Percentiles rank a stretch among this genome's conserved stretches.
These are phyloP conservation scores for Oreonectes daqikongensis DNA, from an alignment of 2,797 vertebrate species.

Conservation along the genomic window DNA sequence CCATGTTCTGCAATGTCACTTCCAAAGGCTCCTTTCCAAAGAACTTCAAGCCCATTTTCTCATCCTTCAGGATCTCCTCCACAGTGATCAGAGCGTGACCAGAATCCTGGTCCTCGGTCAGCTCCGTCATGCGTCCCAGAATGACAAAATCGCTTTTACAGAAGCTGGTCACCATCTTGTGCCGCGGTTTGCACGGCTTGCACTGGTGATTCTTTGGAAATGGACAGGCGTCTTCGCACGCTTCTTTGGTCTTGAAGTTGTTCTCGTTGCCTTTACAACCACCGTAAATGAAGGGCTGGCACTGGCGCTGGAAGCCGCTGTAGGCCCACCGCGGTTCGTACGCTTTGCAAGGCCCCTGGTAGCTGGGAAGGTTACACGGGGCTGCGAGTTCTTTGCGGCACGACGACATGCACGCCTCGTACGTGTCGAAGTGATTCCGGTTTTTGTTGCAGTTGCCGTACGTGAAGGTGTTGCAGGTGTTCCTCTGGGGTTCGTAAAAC, in stretches of 20 bases:
- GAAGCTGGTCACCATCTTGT: conserved; percentile 95
- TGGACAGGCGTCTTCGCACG: conserved; percentile 91
- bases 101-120: conserved; percentile 86
- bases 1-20: conserved; percentile 91
- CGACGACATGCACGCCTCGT: conserved; percentile 86
- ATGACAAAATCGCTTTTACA: conserved; percentile 95
- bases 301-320: conserved; percentile 81
- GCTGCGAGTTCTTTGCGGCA: conserved; percentile 86
- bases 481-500: conserved; percentile 89
- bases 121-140: conserved; percentile 86
- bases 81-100: conserved; percentile 89
- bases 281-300: conserved; percentile 92
- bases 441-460: conserved; percentile 77
- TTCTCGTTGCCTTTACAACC: conserved; percentile 95
- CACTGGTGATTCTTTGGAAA: conserved; percentile 87
- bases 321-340: conserved; percentile 94
- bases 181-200: conserved; percentile 87
- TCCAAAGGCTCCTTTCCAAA: conserved; percentile 91
- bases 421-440: conserved; percentile 82
- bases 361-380: conserved; percentile 84
- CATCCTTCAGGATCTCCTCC: conserved; percentile 95
- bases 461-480: conserved; percentile 90
- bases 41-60: conserved; percentile 97
- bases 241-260: conserved; percentile 93
- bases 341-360: conserved; percentile 93